Conservation (phyloP, 2,888 invertebrate genomes). For the Heliconius sara region DNA sequence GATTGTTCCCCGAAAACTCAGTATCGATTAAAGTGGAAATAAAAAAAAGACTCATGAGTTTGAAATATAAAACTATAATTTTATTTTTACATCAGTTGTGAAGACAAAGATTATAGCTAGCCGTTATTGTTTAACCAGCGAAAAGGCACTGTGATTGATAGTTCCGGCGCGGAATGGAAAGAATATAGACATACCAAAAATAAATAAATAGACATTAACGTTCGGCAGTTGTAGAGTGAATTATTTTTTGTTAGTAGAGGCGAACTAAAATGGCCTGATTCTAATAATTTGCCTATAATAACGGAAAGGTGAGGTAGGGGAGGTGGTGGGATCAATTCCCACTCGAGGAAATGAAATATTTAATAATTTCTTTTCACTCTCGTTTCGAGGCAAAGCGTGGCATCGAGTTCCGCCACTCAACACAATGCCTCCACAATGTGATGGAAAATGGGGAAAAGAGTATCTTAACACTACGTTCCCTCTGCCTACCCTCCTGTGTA, state of each 20-base stretch:
- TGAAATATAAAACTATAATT: too few species aligned
- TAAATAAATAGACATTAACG: not conserved
- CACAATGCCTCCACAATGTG: too few species aligned
- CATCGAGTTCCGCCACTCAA: too few species aligned
- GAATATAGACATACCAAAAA: slow-evolving; percentile 33
- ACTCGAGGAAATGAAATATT: too few species aligned
- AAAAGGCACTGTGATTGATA: slow-evolving; percentile 49
- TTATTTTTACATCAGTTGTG: not conserved
- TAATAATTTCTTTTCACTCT: too few species aligned
- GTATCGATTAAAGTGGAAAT: too few species aligned
- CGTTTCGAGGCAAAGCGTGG: too few species aligned
- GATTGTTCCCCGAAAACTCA: too few species aligned
- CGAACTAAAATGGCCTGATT: not conserved
- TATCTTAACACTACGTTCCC: too few species aligned
- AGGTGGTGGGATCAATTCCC: too few species aligned
- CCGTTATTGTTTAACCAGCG: slow-evolving; percentile 45
- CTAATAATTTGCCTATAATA: not conserved
- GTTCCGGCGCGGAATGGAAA: slow-evolving; percentile 48
- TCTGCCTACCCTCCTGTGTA: too few species aligned
- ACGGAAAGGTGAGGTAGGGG: not conserved
- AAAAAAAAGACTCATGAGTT: not conserved
- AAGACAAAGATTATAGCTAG: slow-evolving; percentile 15
- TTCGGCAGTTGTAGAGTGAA: not conserved
- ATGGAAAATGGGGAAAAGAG: too few species aligned
- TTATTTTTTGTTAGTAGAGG: not conserved